Percentiles rank a stretch among this genome's conserved stretches.
Conservation (phyloP, 2,888 invertebrate species). For the Polia nebulosa region DNA sequence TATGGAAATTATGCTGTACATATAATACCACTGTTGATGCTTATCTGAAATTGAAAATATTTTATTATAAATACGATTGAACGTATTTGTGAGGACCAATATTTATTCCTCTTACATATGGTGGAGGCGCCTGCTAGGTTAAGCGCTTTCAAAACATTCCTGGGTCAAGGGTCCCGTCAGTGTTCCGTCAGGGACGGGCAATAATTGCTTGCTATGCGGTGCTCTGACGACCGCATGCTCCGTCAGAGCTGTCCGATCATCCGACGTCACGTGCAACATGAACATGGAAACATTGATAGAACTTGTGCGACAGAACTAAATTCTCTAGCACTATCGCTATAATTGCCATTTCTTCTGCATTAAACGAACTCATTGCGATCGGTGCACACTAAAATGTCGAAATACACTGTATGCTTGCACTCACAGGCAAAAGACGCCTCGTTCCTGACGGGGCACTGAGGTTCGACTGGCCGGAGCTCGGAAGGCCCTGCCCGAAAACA, state of each 20-base stretch:
- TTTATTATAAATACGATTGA: neutral
- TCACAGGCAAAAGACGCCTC: neutral
- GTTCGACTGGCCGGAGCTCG: too few relatives aligned
- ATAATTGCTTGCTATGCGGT: neutral
- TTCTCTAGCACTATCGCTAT: neutral
- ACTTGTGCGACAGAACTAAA: too few relatives aligned
- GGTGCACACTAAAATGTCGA: neutral
- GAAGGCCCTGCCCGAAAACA: too few relatives aligned
- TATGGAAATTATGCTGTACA: constrained; percentile 92
- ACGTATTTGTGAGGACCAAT: neutral
- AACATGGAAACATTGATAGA: too few relatives aligned
- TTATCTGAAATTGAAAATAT: constrained; percentile 81
- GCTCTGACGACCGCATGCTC: too few relatives aligned
- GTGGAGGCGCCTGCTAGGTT: neutral
- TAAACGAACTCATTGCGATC: neutral
- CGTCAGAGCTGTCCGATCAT: neutral
- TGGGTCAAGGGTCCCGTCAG: neutral
- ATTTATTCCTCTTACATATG: too few relatives aligned
- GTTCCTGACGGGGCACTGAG: too few relatives aligned
- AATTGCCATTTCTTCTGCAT: neutral
- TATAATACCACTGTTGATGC: constrained; percentile 91
- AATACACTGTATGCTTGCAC: neutral
- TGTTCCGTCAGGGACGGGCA: neutral
- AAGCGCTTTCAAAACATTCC: neutral
- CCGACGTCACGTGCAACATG: too few relatives aligned